Percentiles rank a stretch among this genome's conserved stretches.
These are phyloP conservation scores for Acropora yongei DNA, from an alignment of 64 coral and sea anemone species.

Conservation along the genomic window DNA sequence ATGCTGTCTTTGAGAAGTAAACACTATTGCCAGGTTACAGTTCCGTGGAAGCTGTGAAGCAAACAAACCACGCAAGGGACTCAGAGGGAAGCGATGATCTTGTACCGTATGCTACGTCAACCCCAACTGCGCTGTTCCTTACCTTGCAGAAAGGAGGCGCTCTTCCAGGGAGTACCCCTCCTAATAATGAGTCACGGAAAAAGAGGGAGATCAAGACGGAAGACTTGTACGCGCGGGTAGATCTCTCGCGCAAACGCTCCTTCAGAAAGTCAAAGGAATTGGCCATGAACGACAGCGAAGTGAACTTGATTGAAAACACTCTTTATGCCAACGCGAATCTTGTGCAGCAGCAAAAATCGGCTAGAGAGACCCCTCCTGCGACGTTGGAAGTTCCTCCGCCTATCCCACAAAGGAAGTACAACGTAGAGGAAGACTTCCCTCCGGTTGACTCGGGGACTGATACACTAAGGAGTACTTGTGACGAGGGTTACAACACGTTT, in stretches of 20 bases:
- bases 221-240: slow-evolving; percentile 61
- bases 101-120: slow-evolving; percentile 82
- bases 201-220: slow-evolving; percentile 74
- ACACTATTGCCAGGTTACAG: background rate
- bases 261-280: slow-evolving; percentile 81
- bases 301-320: slow-evolving; percentile 92
- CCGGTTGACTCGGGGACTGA: slow-evolving; percentile 51
- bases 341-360: slow-evolving; percentile 47
- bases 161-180: slow-evolving; percentile 14
- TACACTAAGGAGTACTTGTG: slow-evolving; percentile 69
- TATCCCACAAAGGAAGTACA: slow-evolving; percentile 59
- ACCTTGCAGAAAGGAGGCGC: slow-evolving; percentile 33
- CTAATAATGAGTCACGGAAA: slow-evolving; percentile 56
- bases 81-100: slow-evolving; percentile 8
- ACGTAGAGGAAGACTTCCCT: slow-evolving; percentile 50
- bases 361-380: slow-evolving; percentile 8
- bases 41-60: slow-evolving; percentile 7
- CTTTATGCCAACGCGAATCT: slow-evolving; percentile 86
- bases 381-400: slow-evolving; percentile 61
- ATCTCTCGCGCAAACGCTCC: slow-evolving; percentile 69
- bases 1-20: slow-evolving; percentile 25
- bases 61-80: slow-evolving; percentile 24
- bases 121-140: slow-evolving; percentile 54
- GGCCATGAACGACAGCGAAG: slow-evolving; percentile 84
- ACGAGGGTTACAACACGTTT: slow-evolving; percentile 91